Base-by-base conservation (phyloP, 2,888 invertebrate genomes). In the Marasmarcha lunaedactyla region DNA sequence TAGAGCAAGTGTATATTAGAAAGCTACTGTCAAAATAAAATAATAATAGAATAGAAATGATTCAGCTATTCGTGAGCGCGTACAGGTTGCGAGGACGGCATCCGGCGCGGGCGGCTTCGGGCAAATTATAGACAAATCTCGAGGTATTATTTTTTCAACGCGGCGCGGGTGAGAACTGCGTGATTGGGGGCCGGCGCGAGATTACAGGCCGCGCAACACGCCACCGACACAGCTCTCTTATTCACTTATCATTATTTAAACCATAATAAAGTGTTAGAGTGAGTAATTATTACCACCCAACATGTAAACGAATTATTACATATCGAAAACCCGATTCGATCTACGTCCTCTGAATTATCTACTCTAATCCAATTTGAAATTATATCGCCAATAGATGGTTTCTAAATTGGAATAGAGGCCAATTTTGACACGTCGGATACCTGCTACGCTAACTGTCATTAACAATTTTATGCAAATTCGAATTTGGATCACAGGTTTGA, bases 141-240 rank as follows among this genome's bases (percentile, higher is more conserved):
- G 64, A 71, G 65, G 71, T 76, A 78, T 83, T 77, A 83, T 83
- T 83, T 81, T 83, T 83, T 83, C 79, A 83, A 72, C 81, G 76
- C 83, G 74, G 65, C 51, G 51, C 65, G 78, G 78, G 83, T 83
- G 83, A 83, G 81, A 83, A 83, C 71, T 74, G 77, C 74, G 68
- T 79, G 79, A 83, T 81, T 83, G 77, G 66, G 67, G 78, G 68
- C 69, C 81, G 81, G 83, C 71, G 40, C 51, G 50, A 71, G 78
- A 83, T 83, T 79, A 83, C 79, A 83, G 79, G 63, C 61, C 54
- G 48, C 60, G 56, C 51, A 70, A 70, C 79, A 70, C 71, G 77
- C 78, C 76, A 76, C 76, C 77, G 67, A 61, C 71, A 56, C 54
- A 59, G 61, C 66, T 63, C 71, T 63, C 62, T 70, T 68, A 68